Base-by-base conservation (phyloP, 2,113 vertebrate species). In the Tupaia chinensis region DNA sequence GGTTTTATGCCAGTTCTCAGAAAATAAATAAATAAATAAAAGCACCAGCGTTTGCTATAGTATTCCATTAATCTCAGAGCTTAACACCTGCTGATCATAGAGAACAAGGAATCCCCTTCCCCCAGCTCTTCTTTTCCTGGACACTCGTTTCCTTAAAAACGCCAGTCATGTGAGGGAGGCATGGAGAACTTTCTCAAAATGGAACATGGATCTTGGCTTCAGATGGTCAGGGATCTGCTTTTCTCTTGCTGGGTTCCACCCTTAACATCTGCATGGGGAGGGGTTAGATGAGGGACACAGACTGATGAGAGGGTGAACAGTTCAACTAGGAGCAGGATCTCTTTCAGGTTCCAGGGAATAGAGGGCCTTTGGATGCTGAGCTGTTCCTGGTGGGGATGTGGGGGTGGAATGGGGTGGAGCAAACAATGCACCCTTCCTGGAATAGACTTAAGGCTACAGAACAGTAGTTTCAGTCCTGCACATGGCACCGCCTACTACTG, bases 381-480 rank as follows among this genome's bases (percentile, higher is more conserved):
- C 56, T 9, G 32, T 34, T 92, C 63, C 9, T 25, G 16, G 22
- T 7, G 23, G 16, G 15, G 44, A 23, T 61, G 68, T 0, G 0
- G 60, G 60, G 15, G 11, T 13, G 29, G 44, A 3, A 1, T 15
- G 34, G 5, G 44, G 5, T 86, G 58, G 32, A 61, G 27, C 34
- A 44, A 84, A 87, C 69, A 93, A 73, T 0, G 4, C 14, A 69
- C 87, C 84, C 78, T 97, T 97, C 94, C 97, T 96, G 95, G 96
- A 97, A 97, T 19, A 54, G 19, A 78, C 74, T 85, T 80, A 54
- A 91, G 93, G 89, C 32, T 77, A 86, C 60, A 80, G 61, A 87
- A 77, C 27, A 87, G 91, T 66, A 78, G 63, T 88, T 93, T 93
- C 68, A 74, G 65, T 79, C 83, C 76, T 60, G 19, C 61, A 74